Conservation (phyloP, 1,140 invertebrate genomes). For the Orchestia grillus region DNA sequence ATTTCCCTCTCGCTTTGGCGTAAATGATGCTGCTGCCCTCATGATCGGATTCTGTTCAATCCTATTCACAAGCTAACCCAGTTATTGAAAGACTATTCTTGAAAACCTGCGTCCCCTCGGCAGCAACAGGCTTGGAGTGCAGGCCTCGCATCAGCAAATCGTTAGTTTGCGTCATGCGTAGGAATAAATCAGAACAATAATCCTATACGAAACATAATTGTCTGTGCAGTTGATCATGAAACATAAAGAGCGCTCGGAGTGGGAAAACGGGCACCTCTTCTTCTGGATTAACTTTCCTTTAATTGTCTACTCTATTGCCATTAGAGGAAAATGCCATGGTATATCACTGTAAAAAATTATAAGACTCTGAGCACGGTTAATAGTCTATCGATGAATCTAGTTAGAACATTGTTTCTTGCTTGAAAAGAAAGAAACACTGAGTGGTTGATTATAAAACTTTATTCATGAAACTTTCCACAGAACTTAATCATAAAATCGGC, state of each 20-base stretch:
- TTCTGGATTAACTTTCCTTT: no score
- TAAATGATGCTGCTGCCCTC: background rate
- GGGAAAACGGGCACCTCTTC: background rate
- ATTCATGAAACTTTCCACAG: no score
- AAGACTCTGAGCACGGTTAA: background rate
- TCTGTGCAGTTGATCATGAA: background rate
- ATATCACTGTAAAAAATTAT: background rate
- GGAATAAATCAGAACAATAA: background rate
- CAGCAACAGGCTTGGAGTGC: background rate
- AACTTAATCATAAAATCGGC: no score
- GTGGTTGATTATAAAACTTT: no score
- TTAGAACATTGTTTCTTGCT: background rate
- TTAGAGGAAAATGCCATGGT: background rate
- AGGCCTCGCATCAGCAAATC: background rate
- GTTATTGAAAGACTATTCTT: background rate
- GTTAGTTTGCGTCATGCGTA: background rate
- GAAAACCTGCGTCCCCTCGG: background rate
- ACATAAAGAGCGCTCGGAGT: background rate
- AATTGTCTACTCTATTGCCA: background rate
- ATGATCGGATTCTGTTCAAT: background rate
- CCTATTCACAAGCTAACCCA: background rate
- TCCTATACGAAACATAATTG: background rate
- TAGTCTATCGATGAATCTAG: background rate
- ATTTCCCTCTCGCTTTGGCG: background rate
- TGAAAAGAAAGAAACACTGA: background rate